A percentile compares a stretch with the other conserved stretches of the same genome.
phyloP scores from a whole-genome alignment of 2,888 invertebrate species.

The Drosophila tanythrix region DNA sequence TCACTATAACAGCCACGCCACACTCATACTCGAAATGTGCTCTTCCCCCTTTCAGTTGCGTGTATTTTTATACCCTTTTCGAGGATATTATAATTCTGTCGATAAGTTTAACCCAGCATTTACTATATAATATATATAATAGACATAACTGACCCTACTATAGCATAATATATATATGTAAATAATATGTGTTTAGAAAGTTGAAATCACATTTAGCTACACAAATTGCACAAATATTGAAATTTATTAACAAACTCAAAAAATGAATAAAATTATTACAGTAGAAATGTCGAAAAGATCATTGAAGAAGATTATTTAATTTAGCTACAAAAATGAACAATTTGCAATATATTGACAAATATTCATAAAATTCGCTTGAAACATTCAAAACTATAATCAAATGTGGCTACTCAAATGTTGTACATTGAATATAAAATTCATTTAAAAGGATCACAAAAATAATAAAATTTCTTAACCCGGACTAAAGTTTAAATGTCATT shows the following conservation, averaged over 20 bases:
- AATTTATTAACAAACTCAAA: background rate
- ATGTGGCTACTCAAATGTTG: background rate
- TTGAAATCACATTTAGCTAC: background rate
- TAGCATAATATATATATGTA: too few relatives aligned
- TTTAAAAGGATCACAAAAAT: background rate
- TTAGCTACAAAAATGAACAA: background rate
- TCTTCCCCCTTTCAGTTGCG: background rate
- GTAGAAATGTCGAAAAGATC: rapidly evolving
- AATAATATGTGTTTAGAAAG: background rate
- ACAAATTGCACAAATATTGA: background rate
- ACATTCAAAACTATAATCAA: background rate
- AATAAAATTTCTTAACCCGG: background rate
- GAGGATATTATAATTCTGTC: background rate
- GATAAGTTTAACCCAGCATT: background rate
- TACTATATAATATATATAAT: background rate
- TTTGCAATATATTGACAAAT: background rate
- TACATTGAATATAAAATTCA: background rate
- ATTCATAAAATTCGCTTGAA: background rate
- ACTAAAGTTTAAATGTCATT: background rate
- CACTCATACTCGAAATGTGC: background rate
- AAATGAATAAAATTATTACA: background rate
- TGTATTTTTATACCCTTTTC: background rate
- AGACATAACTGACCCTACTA: background rate
- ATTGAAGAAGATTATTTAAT: too few relatives aligned
- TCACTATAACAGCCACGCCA: background rate